Base-by-base conservation (phyloP, 2,113 vertebrate genomes). In the Lophotis ruficrista region DNA sequence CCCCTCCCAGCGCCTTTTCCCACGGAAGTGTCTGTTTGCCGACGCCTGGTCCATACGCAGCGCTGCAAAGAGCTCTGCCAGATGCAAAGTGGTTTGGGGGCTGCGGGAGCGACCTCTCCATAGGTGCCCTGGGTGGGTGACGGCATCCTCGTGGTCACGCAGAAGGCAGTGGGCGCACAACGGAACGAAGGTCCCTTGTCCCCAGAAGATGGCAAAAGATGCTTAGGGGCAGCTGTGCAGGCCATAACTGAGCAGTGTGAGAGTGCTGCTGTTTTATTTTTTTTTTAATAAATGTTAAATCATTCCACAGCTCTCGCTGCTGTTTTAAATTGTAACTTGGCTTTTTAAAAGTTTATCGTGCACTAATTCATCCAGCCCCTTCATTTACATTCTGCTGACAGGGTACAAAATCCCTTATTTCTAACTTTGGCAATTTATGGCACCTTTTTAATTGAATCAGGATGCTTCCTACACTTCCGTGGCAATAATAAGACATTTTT, bases 341-440 rank as follows among this genome's bases (percentile, higher is more conserved):
- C 83, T 93, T 93, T 95, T 95, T 51, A 91, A 93, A 72, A 89
- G 84, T 95, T 96, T 90, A 92, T 93, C 23, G 38, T n/a, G 43
- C 89, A 75, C 94, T 94, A 78, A 76, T 96, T 96, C 94, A 88
- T 72, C 54, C 85, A 88, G 54, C 57, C 77, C 21, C 7, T 94
- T 96, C 90, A 94, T 94, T 94, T 96, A 89, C 93, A 96, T 96
- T 96, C 91, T 94, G 96, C 96, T 97, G 96, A 92, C 33, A 43
- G 90, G 79, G 71, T 66, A 79, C 72, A 91, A 95, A 97, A 93
- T 53, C 50, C 70, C 95, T 91, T 31, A 87, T 50, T 60, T 84
- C 53, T 33, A 78, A 82, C 92, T 94, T 80, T 4, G 51, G 62
- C 91, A 73, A 69, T 95, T 96, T 95, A 90, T 77, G 37, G 64